Base-by-base conservation (phyloP, 1,140 invertebrate species). In the Drosophila eugracilis region DNA sequence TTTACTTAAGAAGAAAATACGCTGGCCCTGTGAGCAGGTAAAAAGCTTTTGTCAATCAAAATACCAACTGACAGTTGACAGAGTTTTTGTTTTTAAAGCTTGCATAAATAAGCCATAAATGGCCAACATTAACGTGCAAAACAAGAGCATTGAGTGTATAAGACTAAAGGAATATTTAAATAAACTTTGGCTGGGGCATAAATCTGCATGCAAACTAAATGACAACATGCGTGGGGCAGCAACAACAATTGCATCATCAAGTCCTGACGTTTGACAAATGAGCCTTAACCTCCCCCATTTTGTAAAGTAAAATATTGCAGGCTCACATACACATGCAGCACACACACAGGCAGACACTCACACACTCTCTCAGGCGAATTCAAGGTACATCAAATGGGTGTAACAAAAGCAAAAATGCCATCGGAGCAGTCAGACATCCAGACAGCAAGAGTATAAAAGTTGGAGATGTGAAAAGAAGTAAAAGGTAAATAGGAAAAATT, bases 191-290 rank as follows among this genome's bases (percentile, higher is more conserved):
- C 53, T 41, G 62, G 57, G 58, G 60, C 60, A 77, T 86, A 86
- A 86, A 86, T 85, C 83, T 81, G 81, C 83, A 74, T 65, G 77
- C 69, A 58, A 81, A 81, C 81, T 77, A 77, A 80, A 85, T 86
- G 81, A 85, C 72, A 57, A 66, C 17, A 55, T 44, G 42, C 53
- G 54, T 53, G 71, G 41, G 71, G 41, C 69, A 45, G 54, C 19
- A 80, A 84, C 76, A 88, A 85, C 73, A 85, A 86, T 86, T 81
- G 81, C 81, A 86, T 88, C 81, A 86, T 86, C 83, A 81, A 85
- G 81, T 81, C 83, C 63, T 86, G 81, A 86, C 81, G 75, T 86
- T 88, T 86, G 81, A 88, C 81, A 86, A 86, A 86, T 86, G 81
- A 85, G 77, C 72, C 65, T 67, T 80, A 65, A 54, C 48, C 50